Evolutionary conservation across 2,797 vertebrate species (phyloP).

Genomic region (Gallinago stenura): DNA sequence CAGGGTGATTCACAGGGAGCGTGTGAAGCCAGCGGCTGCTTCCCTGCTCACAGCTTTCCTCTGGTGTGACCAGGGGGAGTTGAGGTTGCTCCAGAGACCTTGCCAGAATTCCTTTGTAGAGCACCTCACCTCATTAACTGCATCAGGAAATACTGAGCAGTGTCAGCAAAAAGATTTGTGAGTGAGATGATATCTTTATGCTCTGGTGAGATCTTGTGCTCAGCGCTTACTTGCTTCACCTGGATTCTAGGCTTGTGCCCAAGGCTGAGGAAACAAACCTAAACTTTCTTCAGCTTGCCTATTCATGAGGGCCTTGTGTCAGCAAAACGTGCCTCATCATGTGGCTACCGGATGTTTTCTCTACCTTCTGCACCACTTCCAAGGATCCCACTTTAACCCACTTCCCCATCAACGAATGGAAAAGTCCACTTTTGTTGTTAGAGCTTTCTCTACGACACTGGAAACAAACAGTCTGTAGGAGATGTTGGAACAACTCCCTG

Average conservation of each 20-base stretch:
- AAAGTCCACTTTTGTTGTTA: background rate
- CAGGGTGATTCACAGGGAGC: background rate
- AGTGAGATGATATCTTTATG: slow-evolving; percentile 39
- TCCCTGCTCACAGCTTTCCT: background rate
- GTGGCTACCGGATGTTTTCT: slow-evolving; percentile 11
- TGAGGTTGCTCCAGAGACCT: background rate
- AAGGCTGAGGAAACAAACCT: slow-evolving; percentile 61
- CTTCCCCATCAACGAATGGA: background rate
- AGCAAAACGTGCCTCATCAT: slow-evolving; percentile 46
- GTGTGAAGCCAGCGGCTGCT: background rate
- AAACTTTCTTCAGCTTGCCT: slow-evolving; percentile 51
- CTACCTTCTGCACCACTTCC: slow-evolving; percentile 7
- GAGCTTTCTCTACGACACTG: background rate
- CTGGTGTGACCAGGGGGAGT: background rate
- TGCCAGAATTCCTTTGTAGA: background rate
- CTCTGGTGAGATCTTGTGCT: slow-evolving; percentile 22
- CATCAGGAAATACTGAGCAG: background rate
- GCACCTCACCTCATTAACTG: slow-evolving; percentile 11
- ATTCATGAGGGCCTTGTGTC: slow-evolving; percentile 23
- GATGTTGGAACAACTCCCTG: background rate
- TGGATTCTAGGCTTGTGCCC: slow-evolving; percentile 45
- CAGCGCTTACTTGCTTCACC: slow-evolving; percentile 13
- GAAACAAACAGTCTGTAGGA: background rate
- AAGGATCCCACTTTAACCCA: background rate
- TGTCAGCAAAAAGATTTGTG: slow-evolving; percentile 27